Evolutionary conservation across 2,113 vertebrate genomes (phyloP).

Genomic region (Heterotilapia buettikoferi): DNA sequence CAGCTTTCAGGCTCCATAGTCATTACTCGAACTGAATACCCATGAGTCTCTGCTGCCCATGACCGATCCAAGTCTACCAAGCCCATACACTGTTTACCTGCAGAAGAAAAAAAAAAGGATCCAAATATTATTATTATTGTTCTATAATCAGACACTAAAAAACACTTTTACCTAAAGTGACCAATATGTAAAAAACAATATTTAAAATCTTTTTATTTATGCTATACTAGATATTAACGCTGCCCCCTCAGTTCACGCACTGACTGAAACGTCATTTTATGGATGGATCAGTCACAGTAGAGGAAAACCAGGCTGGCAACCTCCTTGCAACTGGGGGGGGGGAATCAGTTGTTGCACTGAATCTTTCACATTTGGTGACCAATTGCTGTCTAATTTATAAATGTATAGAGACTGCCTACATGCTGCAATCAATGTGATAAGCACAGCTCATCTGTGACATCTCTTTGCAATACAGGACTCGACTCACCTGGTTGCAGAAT

Average conservation of each 20-base stretch:
- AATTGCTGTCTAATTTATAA: neutral
- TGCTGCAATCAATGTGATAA: neutral
- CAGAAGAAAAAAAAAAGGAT: neutral
- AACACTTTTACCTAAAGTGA: neutral
- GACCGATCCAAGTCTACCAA: constrained; percentile 93
- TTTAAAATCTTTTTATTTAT: neutral
- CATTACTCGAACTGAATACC: constrained; percentile 82
- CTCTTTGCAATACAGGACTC: neutral
- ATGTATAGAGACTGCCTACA: neutral
- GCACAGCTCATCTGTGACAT: neutral
- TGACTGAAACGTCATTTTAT: neutral
- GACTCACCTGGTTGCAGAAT: neutral
- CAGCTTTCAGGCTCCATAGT: constrained; percentile 96
- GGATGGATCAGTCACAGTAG: neutral
- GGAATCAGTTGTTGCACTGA: neutral
- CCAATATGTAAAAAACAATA: neutral
- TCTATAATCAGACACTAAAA: neutral
- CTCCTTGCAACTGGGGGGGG: neutral
- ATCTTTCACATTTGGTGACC: neutral
- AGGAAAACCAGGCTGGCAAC: neutral
- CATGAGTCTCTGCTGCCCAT: constrained; percentile 80
- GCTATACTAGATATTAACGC: neutral
- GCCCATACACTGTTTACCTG: constrained; percentile 96
- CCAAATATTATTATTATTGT: neutral
- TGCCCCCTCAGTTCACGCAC: neutral